Conservation (phyloP, 1,140 invertebrate species). For the Thaumatotibia leucotreta region DNA sequence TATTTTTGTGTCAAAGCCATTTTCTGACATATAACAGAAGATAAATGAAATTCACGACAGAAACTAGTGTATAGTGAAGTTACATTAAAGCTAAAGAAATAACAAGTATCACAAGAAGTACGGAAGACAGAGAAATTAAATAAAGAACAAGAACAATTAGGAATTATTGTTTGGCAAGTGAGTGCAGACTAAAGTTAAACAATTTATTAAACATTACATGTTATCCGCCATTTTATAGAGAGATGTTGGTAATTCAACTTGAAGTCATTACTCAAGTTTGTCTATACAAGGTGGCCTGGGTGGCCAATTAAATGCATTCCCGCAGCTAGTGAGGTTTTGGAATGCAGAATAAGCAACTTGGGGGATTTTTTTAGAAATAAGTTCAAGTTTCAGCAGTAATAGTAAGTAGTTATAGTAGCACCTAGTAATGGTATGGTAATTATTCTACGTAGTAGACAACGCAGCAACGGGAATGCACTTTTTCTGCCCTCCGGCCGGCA, state of each 20-base stretch:
- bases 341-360: no score
- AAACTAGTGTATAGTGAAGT: background rate
- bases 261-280: background rate
- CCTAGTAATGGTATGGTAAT: no score
- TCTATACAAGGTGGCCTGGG: no score
- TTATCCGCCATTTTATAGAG: background rate
- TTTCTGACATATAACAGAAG: background rate
- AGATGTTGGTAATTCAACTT: background rate
- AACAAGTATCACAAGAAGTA: constrained; percentile 11
- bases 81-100: constrained; percentile 5
- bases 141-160: background rate
- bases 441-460: no score
- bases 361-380: no score
- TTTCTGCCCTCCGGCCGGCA: no score
- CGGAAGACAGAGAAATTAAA: background rate
- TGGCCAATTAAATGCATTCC: no score
- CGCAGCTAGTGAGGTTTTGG: no score
- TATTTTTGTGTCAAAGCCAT: background rate
- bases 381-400: no score
- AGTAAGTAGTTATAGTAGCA: no score
- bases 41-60: background rate
- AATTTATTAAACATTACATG: background rate
- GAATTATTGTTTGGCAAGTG: background rate
- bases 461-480: no score
- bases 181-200: background rate